phyloP scores from a whole-genome alignment of 30 jellyfish, hydroid and myxozoan genomes.

The Hydractinia echinata region DNA sequence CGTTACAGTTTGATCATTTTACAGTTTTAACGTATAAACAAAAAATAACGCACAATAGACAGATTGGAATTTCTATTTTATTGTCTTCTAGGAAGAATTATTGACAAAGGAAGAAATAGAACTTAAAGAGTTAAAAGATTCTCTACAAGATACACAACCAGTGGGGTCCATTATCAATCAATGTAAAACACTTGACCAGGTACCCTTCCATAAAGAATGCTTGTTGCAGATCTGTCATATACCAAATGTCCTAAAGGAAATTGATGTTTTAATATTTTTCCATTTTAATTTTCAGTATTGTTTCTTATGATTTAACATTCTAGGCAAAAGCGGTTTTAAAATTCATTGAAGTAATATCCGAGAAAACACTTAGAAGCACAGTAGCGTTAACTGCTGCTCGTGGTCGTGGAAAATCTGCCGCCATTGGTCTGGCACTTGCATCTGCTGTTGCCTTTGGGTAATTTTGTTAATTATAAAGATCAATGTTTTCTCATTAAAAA shows the following conservation, averaged over 20 bases:
- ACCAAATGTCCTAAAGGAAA: too few species aligned
- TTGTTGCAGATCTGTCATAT: too few species aligned
- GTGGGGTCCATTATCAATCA: conserved; percentile 76
- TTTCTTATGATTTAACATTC: neutral
- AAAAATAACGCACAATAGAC: neutral
- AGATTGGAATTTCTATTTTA: neutral
- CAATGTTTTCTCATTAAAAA: too few species aligned
- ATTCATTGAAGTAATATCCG: conserved; percentile 88
- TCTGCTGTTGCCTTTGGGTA: conserved; percentile 98
- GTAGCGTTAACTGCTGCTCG: conserved; percentile 95
- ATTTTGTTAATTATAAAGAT: neutral
- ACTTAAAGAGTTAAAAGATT: conserved; percentile 76
- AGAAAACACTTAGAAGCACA: conserved; percentile 82
- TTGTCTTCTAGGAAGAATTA: conserved; percentile 51
- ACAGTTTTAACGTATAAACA: too few species aligned
- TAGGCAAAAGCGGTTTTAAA: conserved; percentile 87
- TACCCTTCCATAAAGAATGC: neutral
- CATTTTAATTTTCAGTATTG: neutral
- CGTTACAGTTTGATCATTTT: too few species aligned
- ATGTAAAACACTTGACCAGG: conserved; percentile 97
- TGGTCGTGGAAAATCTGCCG: conserved; percentile 98
- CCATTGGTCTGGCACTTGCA: conserved; percentile 89
- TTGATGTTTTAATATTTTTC: neutral
- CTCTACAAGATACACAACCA: conserved; percentile 95
- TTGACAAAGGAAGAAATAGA: conserved; percentile 67